A percentile compares a stretch with the other conserved stretches of the same genome.
Evolutionary conservation across 2,113 vertebrate species (phyloP).

Genomic region (Protobothrops mucrosquamatus): DNA sequence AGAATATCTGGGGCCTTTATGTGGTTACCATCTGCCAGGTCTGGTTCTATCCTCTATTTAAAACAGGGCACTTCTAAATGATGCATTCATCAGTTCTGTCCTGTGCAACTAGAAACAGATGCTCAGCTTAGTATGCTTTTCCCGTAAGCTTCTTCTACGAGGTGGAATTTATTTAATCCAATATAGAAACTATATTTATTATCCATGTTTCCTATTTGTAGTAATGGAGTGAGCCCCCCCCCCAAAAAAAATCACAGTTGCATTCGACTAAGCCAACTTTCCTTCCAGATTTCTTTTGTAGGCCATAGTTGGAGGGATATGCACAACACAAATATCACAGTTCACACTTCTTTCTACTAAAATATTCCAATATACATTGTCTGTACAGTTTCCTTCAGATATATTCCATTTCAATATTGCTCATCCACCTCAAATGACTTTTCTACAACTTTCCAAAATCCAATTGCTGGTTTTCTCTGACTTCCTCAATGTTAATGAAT

Average conservation of each 20-base stretch:
- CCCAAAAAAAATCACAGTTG: not conserved
- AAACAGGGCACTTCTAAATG: not conserved
- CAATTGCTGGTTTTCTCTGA: not conserved
- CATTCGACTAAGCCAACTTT: not conserved
- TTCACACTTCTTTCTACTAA: not conserved
- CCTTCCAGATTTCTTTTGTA: not conserved
- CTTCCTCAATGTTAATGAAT: not conserved
- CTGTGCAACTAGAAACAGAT: not conserved
- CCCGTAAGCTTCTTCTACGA: not conserved
- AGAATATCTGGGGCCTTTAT: not conserved
- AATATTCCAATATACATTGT: not conserved
- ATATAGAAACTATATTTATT: not conserved
- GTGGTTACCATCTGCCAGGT: conserved; percentile 8
- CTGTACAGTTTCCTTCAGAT: not conserved
- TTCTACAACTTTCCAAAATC: not conserved
- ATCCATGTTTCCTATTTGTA: not conserved
- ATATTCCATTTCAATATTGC: not conserved
- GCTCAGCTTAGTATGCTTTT: not conserved
- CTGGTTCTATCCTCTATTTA: not conserved
- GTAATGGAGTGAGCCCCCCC: not conserved
- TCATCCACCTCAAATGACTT: not conserved
- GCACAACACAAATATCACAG: not conserved
- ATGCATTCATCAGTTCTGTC: not conserved
- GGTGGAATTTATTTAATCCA: not conserved
- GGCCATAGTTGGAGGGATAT: not conserved